Base-by-base conservation (phyloP, 2,797 vertebrate species). In the Gymnodraco acuticeps region DNA sequence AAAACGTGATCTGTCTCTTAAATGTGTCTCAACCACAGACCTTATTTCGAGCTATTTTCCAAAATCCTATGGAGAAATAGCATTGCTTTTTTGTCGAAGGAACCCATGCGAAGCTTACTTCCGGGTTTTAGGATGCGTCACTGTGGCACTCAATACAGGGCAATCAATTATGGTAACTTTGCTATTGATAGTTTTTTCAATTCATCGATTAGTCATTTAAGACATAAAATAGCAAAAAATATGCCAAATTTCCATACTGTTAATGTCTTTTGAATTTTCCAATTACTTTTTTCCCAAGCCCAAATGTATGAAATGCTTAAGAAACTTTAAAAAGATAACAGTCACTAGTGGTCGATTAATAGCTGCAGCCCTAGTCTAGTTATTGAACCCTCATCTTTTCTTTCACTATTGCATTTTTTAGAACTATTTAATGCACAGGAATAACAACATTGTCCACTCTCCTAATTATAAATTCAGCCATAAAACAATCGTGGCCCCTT, bases 401-500 rank as follows among this genome's bases (percentile, higher is more conserved):
- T 51, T 15, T 68, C 27, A n/a, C 5, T 17, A 17, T 17, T 38
- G 27, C 10, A 42, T 9, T 3, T 58, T 58, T 62, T 60, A 10
- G 1, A 8, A 63, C 19, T 38, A 53, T 56, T 62, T 33, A 31
- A 59, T 51, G 16, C 33, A 68, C 33, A 42, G 19, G 5, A 46
- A 75, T 33, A 41, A 64, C 55, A 70, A 54, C 43, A 41, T 48
- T 42, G 71, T 73, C 60, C 67, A 41, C 51, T 60, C 31, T 69
- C 50, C 75, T 70, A 72, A 71, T 83, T 51, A 70, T 78, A 55
- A 83, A 70, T 27, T 47, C 33, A 15, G 19, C 33, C 75, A 69
- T 75, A 77, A 77, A 87, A 67, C 77, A 80, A 85, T 54, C 3
- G 10, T 31, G 48, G 27, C 62, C 48, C 42, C 42, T 75, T 88